Percentiles rank a stretch among this genome's conserved stretches.
Conservation (phyloP, 2,888 invertebrate genomes). For the Phymatocera aterrima region DNA sequence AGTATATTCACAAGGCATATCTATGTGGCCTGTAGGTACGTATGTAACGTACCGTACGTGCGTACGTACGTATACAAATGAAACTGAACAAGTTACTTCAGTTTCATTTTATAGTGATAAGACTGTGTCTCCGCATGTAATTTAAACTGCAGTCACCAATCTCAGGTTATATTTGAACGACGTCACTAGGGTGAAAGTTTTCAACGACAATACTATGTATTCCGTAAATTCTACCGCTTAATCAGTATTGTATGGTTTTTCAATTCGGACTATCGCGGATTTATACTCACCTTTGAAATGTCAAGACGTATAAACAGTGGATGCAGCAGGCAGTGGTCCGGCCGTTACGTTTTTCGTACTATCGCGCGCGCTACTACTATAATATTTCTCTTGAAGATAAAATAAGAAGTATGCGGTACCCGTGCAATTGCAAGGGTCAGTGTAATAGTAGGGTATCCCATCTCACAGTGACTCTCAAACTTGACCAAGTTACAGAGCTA, state of each 20-base stretch:
- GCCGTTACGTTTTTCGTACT: background rate
- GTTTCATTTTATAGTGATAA: background rate
- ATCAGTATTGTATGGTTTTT: background rate
- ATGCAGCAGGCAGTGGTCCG: background rate
- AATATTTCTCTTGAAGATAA: slow-evolving; percentile 27
- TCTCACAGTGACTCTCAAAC: slow-evolving; percentile 27
- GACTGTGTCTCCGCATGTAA: background rate
- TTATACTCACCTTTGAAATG: background rate
- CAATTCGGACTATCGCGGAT: slow-evolving; percentile 1
- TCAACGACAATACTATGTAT: background rate
- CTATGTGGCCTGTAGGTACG: too few species aligned
- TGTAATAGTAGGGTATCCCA: slow-evolving; percentile 37
- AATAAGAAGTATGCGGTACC: slow-evolving; percentile 13
- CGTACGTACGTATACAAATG: background rate
- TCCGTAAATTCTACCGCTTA: background rate
- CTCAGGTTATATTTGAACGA: background rate
- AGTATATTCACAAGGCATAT: too few species aligned
- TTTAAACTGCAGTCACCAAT: background rate
- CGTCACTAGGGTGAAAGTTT: background rate
- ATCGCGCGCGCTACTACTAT: slow-evolving; percentile 28
- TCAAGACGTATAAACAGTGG: background rate
- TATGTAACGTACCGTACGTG: too few species aligned
- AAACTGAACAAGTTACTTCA: background rate
- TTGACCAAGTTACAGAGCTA: slow-evolving; percentile 8
- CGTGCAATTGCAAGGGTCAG: slow-evolving; percentile 28